These are phyloP conservation scores for Morone saxatilis DNA, from an alignment of 2,113 vertebrate species.

Conservation along the genomic window DNA sequence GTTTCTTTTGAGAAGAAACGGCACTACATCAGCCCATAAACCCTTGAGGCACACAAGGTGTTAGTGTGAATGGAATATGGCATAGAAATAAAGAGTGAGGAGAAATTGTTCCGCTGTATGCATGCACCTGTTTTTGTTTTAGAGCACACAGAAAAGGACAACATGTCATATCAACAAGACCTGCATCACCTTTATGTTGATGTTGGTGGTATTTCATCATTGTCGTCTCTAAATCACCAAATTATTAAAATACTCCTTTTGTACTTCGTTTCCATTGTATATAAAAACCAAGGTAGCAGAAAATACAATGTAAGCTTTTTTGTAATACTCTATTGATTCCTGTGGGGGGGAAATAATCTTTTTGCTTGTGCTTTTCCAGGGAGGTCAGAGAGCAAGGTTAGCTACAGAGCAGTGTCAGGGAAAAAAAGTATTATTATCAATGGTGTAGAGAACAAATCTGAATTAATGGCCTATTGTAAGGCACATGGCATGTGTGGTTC, in stretches of 20 bases:
- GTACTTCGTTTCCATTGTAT: neutral
- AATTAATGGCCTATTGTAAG: constrained; percentile 4
- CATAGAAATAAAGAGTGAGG: neutral
- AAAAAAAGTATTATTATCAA: constrained; percentile 20
- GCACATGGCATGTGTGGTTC: neutral
- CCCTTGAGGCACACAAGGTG: constrained; percentile 23
- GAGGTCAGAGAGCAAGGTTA: constrained; percentile 59
- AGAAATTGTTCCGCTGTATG: neutral
- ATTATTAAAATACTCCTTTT: neutral
- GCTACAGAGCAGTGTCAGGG: constrained; percentile 39
- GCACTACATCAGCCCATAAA: constrained; percentile 30
- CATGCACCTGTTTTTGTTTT: neutral
- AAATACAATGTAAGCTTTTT: constrained; percentile 48
- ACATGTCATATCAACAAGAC: constrained; percentile 12
- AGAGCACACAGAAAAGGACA: neutral
- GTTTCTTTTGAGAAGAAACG: constrained; percentile 6
- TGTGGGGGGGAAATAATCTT: constrained; percentile 31
- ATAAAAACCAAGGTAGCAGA: constrained; percentile 23
- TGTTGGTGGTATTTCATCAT: constrained; percentile 15
- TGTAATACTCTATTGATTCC: constrained; percentile 54
- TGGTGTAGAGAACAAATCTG: neutral
- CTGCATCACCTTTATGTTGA: neutral
- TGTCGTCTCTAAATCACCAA: constrained; percentile 16
- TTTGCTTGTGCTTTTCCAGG: constrained; percentile 43
- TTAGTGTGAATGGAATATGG: constrained; percentile 3